These are phyloP conservation scores for Gonatopus flavifemur DNA, from an alignment of 1,140 invertebrate genomes.

Conservation along the genomic window DNA sequence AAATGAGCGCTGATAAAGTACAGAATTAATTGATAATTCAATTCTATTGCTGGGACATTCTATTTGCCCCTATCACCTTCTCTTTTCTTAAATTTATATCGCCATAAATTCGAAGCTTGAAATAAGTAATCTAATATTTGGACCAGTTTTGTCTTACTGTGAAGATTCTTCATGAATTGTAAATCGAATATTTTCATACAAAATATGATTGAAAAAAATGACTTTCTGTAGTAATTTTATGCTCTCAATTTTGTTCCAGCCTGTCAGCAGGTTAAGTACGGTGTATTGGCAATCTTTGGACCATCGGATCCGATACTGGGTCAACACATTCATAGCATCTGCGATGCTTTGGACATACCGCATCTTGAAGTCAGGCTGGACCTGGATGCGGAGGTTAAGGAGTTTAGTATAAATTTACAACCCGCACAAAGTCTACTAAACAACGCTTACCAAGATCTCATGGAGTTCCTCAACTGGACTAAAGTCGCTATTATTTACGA, in stretches of 20 bases:
- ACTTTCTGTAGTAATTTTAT: neutral
- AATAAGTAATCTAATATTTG: too few relatives aligned
- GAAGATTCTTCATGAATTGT: too few relatives aligned
- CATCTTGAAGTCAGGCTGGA: constrained; percentile 69
- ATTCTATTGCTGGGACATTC: too few relatives aligned
- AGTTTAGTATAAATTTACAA: constrained; percentile 72
- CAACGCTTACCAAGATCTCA: constrained; percentile 67
- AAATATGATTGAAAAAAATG: neutral
- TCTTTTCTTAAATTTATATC: too few relatives aligned
- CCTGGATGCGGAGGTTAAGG: constrained; percentile 57
- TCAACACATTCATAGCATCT: constrained; percentile 70
- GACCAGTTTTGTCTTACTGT: too few relatives aligned
- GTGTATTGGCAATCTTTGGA: constrained; percentile 69
- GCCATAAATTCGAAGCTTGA: too few relatives aligned
- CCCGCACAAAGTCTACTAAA: constrained; percentile 69
- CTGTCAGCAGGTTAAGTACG: constrained; percentile 65
- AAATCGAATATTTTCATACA: constrained; percentile 3
- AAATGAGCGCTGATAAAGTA: too few relatives aligned
- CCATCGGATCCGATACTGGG: constrained; percentile 66
- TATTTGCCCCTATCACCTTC: too few relatives aligned
- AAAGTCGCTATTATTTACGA: constrained; percentile 74
- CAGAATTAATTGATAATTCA: too few relatives aligned
- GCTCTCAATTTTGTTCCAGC: constrained; percentile 52
- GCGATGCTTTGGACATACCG: constrained; percentile 71
- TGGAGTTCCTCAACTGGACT: constrained; percentile 72